Evolutionary conservation across 1,140 invertebrate genomes (phyloP), one percentile per base, ranked within the genome.

Genomic region (Berghia stephanieae): DNA sequence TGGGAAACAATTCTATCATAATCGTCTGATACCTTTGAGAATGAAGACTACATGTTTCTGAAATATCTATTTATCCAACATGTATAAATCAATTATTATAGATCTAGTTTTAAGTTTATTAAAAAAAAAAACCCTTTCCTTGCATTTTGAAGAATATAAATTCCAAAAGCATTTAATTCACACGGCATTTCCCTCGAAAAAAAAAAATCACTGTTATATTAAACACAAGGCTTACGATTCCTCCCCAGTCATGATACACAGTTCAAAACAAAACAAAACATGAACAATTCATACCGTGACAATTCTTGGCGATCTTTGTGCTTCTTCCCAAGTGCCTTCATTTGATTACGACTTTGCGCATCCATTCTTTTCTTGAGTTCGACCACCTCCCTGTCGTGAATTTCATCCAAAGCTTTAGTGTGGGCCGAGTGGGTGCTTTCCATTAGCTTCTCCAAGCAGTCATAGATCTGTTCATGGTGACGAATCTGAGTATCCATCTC

Each of bases 301-400:
- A 98, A 91, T 88, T 98, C 96, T 83, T 96, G 95, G 85, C 96
- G 94, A 86, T 98, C 96, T 83, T 92, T 93, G 84, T 95, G 94
- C 78, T 93, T 93, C 82, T 95, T 94, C 21, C 93, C 92, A 67
- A 96, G 89, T 42, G 91, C 92, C 87, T 96, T 96, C 52, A 97
- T 95, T 86, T 98, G 95, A 69, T 95, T 94, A 80, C 95, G 93
- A 74, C 94, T 93, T 78, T 93, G 93, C 34, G 93, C 92, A 79
- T 96, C 94, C 78, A 97, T 89, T 84, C 93, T 93, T 84, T 94
- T 93, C 92, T 96, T 95, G 21, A 97, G 92, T 80, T 96, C 95
- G 44, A 92, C 93, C 5, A 90, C 89, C 73, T 90, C 90, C 60
- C 83, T 85, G 77, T 89, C 88, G 81, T 90, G 88, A 24, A 89